These are phyloP conservation scores for Eulemur mongoz DNA, from an alignment of 2,797 vertebrate genomes.

Conservation along the genomic window DNA sequence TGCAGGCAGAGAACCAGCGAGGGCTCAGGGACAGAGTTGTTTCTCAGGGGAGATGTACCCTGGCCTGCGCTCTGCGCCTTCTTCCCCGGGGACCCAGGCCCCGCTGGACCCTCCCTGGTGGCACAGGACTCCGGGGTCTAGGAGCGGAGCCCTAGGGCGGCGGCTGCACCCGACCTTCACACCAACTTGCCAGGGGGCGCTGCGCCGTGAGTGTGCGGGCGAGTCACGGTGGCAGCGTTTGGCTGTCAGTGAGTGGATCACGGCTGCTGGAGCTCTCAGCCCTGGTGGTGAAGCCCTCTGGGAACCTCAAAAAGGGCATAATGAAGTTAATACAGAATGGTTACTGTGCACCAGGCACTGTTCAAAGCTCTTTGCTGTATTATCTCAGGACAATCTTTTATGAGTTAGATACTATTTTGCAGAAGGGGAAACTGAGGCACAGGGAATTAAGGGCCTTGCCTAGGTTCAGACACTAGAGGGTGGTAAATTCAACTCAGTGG, in stretches of 20 bases:
- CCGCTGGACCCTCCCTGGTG: background rate
- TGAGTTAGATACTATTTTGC: background rate
- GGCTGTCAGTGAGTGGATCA: background rate
- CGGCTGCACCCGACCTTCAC: no score
- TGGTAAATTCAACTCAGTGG: background rate
- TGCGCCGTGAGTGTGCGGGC: fast-evolving
- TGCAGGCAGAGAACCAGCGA: background rate
- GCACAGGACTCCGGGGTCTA: fast-evolving
- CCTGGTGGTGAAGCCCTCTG: background rate
- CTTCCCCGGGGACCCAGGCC: background rate
- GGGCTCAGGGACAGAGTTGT: no score
- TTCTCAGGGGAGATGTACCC: background rate
- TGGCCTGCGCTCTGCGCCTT: background rate
- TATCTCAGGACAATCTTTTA: background rate
- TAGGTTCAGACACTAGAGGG: background rate
- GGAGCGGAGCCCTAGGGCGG: no score
- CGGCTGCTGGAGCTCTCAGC: background rate
- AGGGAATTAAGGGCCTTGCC: background rate
- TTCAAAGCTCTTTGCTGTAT: background rate
- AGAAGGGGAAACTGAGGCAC: constrained; percentile 25
- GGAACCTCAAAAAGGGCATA: background rate
- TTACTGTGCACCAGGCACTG: background rate
- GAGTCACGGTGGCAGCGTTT: background rate
- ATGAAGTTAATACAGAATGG: background rate
- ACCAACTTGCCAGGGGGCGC: background rate